These are phyloP conservation scores for Carduelis carduelis DNA, from an alignment of 2,797 vertebrate genomes.

Conservation along the genomic window DNA sequence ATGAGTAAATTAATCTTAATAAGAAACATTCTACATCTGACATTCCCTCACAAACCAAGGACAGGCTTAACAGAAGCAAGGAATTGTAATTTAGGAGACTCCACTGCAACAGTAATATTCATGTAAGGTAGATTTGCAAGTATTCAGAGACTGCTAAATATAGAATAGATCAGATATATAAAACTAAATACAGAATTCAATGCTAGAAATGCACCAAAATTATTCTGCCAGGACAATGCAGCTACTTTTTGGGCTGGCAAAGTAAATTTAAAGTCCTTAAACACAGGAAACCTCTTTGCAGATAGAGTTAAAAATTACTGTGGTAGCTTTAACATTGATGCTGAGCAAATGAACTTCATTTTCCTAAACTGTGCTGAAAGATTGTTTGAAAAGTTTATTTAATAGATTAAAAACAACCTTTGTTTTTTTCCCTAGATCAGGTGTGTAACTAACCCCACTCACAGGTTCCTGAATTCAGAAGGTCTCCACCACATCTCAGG, in stretches of 20 bases:
- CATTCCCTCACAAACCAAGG: neutral
- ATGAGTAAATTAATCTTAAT: neutral
- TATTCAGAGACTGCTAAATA: neutral
- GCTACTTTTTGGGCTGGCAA: neutral
- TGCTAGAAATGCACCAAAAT: neutral
- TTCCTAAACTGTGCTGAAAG: neutral
- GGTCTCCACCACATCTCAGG: neutral
- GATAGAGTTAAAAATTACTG: neutral
- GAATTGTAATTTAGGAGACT: neutral
- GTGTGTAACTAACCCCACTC: neutral
- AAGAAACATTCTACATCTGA: neutral
- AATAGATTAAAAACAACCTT: neutral
- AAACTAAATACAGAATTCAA: neutral
- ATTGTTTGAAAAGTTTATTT: neutral
- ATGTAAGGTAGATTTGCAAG: neutral
- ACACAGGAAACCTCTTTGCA: neutral
- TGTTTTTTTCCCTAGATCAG: rapidly evolving
- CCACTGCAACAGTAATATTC: neutral
- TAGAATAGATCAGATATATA: neutral
- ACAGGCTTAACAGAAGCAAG: neutral
- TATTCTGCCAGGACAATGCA: neutral
- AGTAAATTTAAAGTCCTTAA: neutral
- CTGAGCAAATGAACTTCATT: neutral
- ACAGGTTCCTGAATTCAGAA: rapidly evolving
- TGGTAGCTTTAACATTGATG: neutral